phyloP scores from a whole-genome alignment of 2,888 invertebrate genomes.

The Chrysopilus asiliformis region DNA sequence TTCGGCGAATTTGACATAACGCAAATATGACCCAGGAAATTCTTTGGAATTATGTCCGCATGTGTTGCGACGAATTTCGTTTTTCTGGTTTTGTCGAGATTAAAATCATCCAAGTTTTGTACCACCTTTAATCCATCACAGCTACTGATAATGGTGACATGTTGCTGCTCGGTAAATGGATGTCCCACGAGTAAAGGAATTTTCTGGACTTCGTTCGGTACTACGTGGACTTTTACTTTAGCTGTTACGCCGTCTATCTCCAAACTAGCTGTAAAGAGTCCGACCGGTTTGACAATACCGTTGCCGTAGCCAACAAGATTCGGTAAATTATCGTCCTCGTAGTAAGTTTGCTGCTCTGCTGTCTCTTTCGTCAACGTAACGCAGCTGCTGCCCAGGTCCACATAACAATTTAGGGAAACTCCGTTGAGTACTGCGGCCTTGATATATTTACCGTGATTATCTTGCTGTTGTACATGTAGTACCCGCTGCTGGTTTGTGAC shows the following conservation, averaged over 20 bases:
- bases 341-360: constrained; percentile 1
- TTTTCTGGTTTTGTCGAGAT: background rate
- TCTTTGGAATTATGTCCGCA: background rate
- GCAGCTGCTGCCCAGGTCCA: constrained; percentile 2
- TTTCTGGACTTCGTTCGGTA: background rate
- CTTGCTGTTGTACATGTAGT: background rate
- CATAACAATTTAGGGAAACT: background rate
- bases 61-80: background rate
- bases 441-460: background rate
- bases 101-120: background rate
- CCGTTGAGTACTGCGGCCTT: background rate
- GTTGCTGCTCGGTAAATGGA: constrained; percentile 2
- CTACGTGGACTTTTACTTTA: background rate
- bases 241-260: constrained; percentile 2
- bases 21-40: constrained; percentile 1
- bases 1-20: constrained; percentile 1
- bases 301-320: background rate
- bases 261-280: background rate
- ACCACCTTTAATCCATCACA: background rate
- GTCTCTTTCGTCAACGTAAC: background rate
- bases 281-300: background rate
- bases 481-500: background rate
- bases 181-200: constrained; percentile 1
- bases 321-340: background rate
- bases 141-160: constrained; percentile 1